Conservation (phyloP, 1,140 invertebrate species). For the Drosophila sturtevanti region DNA sequence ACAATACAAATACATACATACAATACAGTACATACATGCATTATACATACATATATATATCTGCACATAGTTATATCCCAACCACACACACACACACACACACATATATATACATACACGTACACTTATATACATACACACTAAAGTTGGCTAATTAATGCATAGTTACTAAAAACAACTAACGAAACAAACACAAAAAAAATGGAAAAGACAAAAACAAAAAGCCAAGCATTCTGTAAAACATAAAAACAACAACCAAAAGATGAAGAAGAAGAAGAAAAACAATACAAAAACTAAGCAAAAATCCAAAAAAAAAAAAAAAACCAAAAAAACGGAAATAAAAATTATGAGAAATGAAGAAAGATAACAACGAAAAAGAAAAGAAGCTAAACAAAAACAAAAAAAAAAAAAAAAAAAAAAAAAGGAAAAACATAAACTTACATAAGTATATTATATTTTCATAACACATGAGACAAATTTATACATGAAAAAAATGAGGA, state of each 20-base stretch:
- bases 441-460: conserved; percentile 81
- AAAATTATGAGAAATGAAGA: not conserved
- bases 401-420: conserved; percentile 22
- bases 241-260: conserved; percentile 28
- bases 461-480: conserved; percentile 79
- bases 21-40: conserved; percentile 21
- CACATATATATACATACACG: conserved; percentile 28
- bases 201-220: conserved; percentile 2
- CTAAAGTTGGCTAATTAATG: conserved; percentile 63
- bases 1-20: not conserved
- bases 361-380: not conserved
- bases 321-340: no score
- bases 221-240: conserved; percentile 77
- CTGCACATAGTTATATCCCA: conserved; percentile 48
- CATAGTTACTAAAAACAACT: conserved; percentile 71
- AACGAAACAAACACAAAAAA: conserved; percentile 25
- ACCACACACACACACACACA: conserved; percentile 17
- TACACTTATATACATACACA: conserved; percentile 32
- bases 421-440: conserved; percentile 61
- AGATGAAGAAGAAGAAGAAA: not conserved
- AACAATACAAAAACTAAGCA: not conserved
- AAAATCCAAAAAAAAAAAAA: not conserved
- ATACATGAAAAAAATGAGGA: conserved; percentile 63
- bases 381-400: conserved; percentile 23
- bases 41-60: conserved; percentile 29